These are phyloP conservation scores for Zaprionus davidi DNA, from an alignment of 1,140 invertebrate genomes.

Conservation along the genomic window DNA sequence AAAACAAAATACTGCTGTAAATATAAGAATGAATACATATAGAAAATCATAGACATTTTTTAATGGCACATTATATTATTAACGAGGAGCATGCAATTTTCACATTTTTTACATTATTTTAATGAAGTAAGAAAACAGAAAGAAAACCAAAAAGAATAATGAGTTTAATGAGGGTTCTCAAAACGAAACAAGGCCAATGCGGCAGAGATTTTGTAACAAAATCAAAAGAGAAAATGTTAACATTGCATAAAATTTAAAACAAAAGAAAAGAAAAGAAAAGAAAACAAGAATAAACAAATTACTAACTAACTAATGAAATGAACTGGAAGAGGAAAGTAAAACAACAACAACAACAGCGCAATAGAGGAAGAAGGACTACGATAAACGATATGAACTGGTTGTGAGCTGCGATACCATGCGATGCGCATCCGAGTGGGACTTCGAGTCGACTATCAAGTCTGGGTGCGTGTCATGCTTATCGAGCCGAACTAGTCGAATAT, in stretches of 20 bases:
- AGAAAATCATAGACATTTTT: slow-evolving; percentile 80
- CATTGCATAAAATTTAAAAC: slow-evolving; percentile 71
- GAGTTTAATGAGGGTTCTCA: slow-evolving; percentile 26
- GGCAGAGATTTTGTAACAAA: slow-evolving; percentile 76
- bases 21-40: slow-evolving; percentile 83
- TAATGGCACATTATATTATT: slow-evolving; percentile 75
- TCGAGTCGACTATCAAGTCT: slow-evolving; percentile 21
- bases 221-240: slow-evolving; percentile 80
- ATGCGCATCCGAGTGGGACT: slow-evolving; percentile 34
- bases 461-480: slow-evolving; percentile 38
- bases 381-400: slow-evolving; percentile 61
- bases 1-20: slow-evolving; percentile 75
- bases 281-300: slow-evolving; percentile 23
- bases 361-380: slow-evolving; percentile 30
- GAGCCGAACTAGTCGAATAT: slow-evolving; percentile 61
- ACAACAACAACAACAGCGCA: slow-evolving; percentile 32
- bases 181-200: slow-evolving; percentile 40
- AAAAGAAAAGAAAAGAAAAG: slow-evolving; percentile 39
- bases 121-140: slow-evolving; percentile 59
- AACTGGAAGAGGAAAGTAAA: background rate
- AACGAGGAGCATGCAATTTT: slow-evolving; percentile 71
- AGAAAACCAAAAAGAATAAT: slow-evolving; percentile 27
- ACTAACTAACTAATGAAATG: slow-evolving; percentile 15
- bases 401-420: slow-evolving; percentile 58
- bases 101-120: slow-evolving; percentile 81